Evolutionary conservation across 2,113 vertebrate genomes (phyloP).

Genomic region (Astatotilapia flaviijosephi): DNA sequence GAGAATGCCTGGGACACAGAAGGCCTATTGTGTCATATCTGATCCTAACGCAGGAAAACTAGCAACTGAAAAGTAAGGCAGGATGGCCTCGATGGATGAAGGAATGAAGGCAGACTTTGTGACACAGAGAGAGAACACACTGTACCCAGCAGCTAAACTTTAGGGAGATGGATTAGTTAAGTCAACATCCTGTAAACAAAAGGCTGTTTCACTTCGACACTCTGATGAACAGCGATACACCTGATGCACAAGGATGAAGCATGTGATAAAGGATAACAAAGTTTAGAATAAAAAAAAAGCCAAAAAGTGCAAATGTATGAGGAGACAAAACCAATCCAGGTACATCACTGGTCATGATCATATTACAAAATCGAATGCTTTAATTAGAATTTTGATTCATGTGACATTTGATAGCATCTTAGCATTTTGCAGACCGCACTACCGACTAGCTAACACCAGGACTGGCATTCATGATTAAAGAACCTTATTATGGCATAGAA

Average conservation of each 20-base stretch:
- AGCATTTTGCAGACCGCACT: neutral
- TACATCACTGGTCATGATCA: neutral
- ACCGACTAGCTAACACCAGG: neutral
- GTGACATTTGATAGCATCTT: neutral
- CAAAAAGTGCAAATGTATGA: neutral
- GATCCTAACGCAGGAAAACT: slow-evolving; percentile 1
- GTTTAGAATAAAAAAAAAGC: neutral
- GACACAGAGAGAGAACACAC: neutral
- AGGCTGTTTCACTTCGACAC: neutral
- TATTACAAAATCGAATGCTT: neutral
- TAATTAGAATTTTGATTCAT: neutral
- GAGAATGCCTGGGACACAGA: slow-evolving; percentile 33
- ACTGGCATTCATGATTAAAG: neutral
- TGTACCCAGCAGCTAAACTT: neutral
- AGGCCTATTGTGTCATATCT: slow-evolving; percentile 40
- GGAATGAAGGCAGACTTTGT: neutral
- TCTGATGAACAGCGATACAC: neutral
- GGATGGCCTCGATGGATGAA: neutral
- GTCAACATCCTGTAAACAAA: neutral
- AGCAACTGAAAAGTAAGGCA: neutral
- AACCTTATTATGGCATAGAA: neutral
- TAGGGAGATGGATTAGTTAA: neutral
- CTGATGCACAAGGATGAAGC: neutral
- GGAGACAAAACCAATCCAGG: neutral
- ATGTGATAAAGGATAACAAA: too few species aligned